Conservation (phyloP, 1,140 invertebrate species). For the Pseudomyrmex dendroicus region DNA sequence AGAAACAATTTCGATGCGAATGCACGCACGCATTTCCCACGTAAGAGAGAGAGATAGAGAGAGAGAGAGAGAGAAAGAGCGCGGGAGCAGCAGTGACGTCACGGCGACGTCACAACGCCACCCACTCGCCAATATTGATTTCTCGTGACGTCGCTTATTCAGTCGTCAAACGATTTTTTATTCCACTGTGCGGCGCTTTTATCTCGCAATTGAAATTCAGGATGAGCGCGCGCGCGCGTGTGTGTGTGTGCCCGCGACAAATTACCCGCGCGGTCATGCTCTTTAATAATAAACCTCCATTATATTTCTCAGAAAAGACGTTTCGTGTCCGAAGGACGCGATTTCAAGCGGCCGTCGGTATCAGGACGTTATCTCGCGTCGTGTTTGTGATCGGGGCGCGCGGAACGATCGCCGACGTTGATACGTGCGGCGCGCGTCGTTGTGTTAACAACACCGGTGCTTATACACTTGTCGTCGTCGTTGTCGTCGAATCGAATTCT, state of each 20-base stretch:
- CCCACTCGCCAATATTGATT: slow-evolving; percentile 37
- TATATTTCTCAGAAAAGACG: not conserved
- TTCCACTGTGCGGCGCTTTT: too few relatives aligned
- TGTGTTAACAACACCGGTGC: too few relatives aligned
- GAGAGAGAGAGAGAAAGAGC: too few relatives aligned
- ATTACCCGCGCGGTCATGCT: slow-evolving; percentile 2
- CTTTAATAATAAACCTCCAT: not conserved
- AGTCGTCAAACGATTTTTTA: slow-evolving; percentile 10
- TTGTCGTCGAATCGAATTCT: slow-evolving; percentile 4
- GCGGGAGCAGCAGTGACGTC: slow-evolving; percentile 18
- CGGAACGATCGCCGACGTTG: not conserved
- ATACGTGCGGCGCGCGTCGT: not conserved
- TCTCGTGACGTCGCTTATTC: slow-evolving; percentile 11
- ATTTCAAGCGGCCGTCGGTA: not conserved
- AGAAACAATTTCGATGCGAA: too few relatives aligned
- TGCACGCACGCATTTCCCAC: not conserved
- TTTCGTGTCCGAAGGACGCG: slow-evolving; percentile 9
- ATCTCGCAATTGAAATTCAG: not conserved
- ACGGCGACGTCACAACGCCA: slow-evolving; percentile 37
- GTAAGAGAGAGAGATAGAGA: too few relatives aligned
- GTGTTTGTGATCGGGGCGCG: too few relatives aligned
- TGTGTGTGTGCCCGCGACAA: not conserved
- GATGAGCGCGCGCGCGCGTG: too few relatives aligned
- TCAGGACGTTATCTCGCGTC: not conserved
- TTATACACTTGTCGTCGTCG: not conserved